Evolutionary conservation across 1,140 invertebrate genomes (phyloP).

Genomic region (Pseudomyrmex flavicornis): DNA sequence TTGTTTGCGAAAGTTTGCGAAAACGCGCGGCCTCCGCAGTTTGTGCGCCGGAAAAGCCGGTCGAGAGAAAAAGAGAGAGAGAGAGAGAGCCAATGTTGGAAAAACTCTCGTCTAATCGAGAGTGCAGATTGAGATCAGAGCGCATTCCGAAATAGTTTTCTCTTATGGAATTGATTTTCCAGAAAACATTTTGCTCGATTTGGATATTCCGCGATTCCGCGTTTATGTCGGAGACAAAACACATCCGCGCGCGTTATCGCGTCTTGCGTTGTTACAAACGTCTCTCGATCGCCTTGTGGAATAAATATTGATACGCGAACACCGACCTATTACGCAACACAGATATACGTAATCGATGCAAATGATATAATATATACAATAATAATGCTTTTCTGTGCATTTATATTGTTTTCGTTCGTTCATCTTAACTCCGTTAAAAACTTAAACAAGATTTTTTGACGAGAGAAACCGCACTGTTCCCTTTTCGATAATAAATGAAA

Average conservation of each 20-base stretch:
- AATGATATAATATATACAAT: too few relatives aligned
- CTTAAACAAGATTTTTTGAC: conserved; percentile 17
- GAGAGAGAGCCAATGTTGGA: neutral
- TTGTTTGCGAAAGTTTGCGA: conserved; percentile 12
- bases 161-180: conserved; percentile 30
- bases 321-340: neutral
- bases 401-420: neutral
- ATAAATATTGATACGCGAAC: conserved; percentile 18
- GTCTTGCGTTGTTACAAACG: conserved; percentile 45
- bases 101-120: neutral
- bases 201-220: conserved; percentile 29
- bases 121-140: neutral
- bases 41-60: neutral
- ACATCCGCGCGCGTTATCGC: conserved; percentile 32
- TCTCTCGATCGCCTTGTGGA: conserved; percentile 3
- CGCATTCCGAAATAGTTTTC: conserved; percentile 38
- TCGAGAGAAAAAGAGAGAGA: too few relatives aligned
- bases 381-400: too few relatives aligned
- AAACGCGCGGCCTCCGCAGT: neutral
- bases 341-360: too few relatives aligned
- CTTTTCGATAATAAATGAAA: neutral
- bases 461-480: neutral
- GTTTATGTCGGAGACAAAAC: conserved; percentile 13
- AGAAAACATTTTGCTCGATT: conserved; percentile 11
- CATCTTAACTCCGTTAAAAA: conserved; percentile 24